A percentile compares a stretch with the other conserved stretches of the same genome.
These are phyloP conservation scores for Emmelina monodactyla DNA, from an alignment of 2,888 invertebrate species.

Conservation along the genomic window DNA sequence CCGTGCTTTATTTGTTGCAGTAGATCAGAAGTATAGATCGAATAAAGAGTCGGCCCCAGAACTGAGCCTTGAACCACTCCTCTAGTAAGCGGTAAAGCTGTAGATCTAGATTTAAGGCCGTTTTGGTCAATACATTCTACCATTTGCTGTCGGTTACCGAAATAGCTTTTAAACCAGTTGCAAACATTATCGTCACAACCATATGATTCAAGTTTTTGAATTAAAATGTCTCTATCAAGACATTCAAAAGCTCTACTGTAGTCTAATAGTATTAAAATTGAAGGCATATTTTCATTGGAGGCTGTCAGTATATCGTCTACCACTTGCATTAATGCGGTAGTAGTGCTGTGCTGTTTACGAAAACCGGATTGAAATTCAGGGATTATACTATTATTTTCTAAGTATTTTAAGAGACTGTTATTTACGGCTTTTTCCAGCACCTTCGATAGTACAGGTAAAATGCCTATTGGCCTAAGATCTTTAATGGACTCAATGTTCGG, in stretches of 20 bases:
- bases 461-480: conserved; percentile 21
- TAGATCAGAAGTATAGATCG: not conserved
- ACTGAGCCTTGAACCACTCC: conserved; percentile 2
- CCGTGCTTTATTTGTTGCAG: not conserved
- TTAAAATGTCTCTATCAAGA: not conserved
- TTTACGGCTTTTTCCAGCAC: too few relatives aligned
- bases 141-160: not conserved
- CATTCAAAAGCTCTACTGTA: conserved; percentile 4
- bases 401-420: too few relatives aligned
- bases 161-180: conserved; percentile 3
- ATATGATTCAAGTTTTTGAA: conserved; percentile 1
- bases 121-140: not conserved
- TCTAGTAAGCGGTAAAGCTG: not conserved
- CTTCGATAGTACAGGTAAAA: too few relatives aligned
- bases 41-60: not conserved
- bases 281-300: not conserved
- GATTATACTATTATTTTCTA: conserved; percentile 7
- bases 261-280: conserved; percentile 2
- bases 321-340: conserved; percentile 1
- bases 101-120: not conserved
- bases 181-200: not conserved
- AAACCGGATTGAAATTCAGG: conserved; percentile 1
- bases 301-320: conserved; percentile 3
- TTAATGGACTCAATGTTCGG: conserved; percentile 7
- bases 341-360: conserved; percentile 4